phyloP scores from a whole-genome alignment of 2,888 invertebrate genomes.

The Byasa hedistus region DNA sequence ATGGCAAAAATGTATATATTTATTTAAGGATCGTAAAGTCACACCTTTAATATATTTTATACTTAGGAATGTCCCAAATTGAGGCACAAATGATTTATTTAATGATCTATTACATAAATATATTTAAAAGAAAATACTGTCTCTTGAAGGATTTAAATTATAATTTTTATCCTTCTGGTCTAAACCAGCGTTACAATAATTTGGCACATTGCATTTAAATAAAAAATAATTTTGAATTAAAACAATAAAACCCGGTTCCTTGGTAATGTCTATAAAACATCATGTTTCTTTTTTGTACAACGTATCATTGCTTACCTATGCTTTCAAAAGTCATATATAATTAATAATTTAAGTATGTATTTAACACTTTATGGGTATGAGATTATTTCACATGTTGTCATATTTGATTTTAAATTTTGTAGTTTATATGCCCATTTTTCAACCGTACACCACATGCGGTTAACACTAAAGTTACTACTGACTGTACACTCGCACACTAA shows the following conservation, averaged over 20 bases:
- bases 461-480: constrained; percentile 32
- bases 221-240: no score
- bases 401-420: neutral
- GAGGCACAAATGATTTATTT: constrained; percentile 3
- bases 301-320: neutral
- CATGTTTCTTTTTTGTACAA: no score
- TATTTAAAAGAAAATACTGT: no score
- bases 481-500: constrained; percentile 54
- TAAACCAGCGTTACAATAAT: no score
- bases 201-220: no score
- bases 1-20: constrained; percentile 32
- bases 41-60: constrained; percentile 36
- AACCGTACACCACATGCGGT: constrained; percentile 14
- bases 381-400: neutral
- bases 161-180: no score
- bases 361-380: neutral
- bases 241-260: no score
- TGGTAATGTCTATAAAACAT: no score
- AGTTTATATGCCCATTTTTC: constrained; percentile 14
- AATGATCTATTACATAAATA: no score
- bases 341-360: neutral
- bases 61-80: constrained; percentile 38
- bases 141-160: no score
- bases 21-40: constrained; percentile 5
- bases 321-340: neutral